A percentile compares a stretch with the other conserved stretches of the same genome.
These are phyloP conservation scores for Andrena praecox DNA, from an alignment of 2,888 invertebrate species.

Conservation along the genomic window DNA sequence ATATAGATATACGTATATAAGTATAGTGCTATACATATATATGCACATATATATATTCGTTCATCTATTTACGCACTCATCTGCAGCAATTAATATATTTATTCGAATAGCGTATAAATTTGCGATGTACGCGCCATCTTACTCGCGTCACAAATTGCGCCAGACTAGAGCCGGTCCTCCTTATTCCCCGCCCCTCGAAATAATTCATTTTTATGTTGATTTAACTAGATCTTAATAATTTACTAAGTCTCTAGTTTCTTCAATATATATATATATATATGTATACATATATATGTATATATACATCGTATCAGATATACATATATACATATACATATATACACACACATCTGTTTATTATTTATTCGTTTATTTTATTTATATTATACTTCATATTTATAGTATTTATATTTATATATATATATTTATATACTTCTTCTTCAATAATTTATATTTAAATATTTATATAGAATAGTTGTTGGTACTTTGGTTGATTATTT, in stretches of 20 bases:
- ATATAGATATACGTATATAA: constrained; percentile 25
- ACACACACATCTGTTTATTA: constrained; percentile 59
- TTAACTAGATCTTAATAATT: constrained; percentile 81
- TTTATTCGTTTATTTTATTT: constrained; percentile 68
- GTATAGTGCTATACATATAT: not conserved
- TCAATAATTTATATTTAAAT: constrained; percentile 69
- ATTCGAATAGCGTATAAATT: constrained; percentile 83
- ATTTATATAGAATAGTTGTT: constrained; percentile 85
- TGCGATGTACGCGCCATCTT: constrained; percentile 75
- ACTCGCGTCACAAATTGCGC: constrained; percentile 55
- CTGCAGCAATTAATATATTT: constrained; percentile 77
- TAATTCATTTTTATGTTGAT: constrained; percentile 71
- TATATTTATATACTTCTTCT: constrained; percentile 74
- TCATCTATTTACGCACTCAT: constrained; percentile 59
- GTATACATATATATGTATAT: constrained; percentile 86
- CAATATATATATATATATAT: constrained; percentile 86
- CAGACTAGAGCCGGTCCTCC: constrained; percentile 63
- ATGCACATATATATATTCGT: constrained; percentile 77
- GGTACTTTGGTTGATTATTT: constrained; percentile 90
- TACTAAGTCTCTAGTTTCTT: constrained; percentile 81
- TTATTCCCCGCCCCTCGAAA: constrained; percentile 48
- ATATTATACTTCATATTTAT: constrained; percentile 81
- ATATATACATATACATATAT: constrained; percentile 85
- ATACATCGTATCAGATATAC: constrained; percentile 81
- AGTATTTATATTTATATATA: constrained; percentile 72